phyloP scores from a whole-genome alignment of 2,797 vertebrate genomes.

The Podarcis siculus region DNA sequence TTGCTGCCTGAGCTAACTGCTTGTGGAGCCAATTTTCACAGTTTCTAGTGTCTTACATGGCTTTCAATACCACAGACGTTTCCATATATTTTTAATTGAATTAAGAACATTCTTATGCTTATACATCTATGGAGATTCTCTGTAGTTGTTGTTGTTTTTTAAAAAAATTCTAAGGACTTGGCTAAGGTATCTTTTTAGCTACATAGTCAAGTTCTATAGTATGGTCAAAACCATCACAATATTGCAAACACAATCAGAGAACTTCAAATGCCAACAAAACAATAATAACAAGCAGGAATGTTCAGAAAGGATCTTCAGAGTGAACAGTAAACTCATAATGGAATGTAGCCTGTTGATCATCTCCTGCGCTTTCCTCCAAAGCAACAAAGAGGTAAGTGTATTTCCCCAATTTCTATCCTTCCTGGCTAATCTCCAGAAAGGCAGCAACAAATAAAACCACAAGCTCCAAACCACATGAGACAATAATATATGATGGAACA shows the following conservation, averaged over 20 bases:
- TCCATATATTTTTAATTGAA: constrained; percentile 49
- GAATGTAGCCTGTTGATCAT: neutral
- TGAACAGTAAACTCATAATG: neutral
- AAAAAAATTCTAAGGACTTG: constrained; percentile 39
- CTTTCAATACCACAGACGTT: constrained; percentile 25
- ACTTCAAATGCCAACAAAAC: neutral
- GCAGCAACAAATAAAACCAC: neutral
- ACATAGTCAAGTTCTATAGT: neutral
- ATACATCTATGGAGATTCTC: constrained; percentile 8
- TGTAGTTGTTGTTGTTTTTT: neutral
- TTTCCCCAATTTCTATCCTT: constrained; percentile 2
- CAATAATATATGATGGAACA: neutral
- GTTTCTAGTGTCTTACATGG: constrained; percentile 24
- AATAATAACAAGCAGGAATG: neutral
- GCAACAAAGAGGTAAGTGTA: neutral
- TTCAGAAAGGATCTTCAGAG: constrained; percentile 11
- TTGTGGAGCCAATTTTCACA: constrained; percentile 44
- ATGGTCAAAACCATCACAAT: neutral
- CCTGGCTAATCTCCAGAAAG: neutral
- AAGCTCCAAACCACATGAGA: neutral
- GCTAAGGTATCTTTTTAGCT: constrained; percentile 28
- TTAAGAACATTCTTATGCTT: constrained; percentile 44
- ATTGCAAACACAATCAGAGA: neutral
- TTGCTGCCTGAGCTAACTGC: constrained; percentile 25
- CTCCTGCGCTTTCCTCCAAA: constrained; percentile 18